Base-by-base conservation (phyloP, 2,113 vertebrate species). In the Blennius ocellaris region DNA sequence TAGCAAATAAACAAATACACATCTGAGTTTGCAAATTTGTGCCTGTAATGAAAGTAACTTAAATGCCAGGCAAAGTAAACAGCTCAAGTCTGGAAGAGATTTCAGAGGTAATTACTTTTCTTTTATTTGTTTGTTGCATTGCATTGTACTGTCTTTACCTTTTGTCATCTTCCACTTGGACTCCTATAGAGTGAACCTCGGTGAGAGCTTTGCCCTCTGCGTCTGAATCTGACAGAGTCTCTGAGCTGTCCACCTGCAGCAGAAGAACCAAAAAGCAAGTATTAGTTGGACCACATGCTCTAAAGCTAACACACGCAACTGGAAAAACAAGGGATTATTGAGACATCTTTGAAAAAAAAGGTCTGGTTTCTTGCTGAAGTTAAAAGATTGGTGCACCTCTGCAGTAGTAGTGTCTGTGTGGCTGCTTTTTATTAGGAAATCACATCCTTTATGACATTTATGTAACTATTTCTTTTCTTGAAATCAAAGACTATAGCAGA, bases 81-180 rank as follows among this genome's bases (percentile, higher is more conserved):
- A 47, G 12, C 36, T 69, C 15, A 7, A 69, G 61, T 55, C 49
- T n/a, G 30, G 37, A 50, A 7, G 14, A 43, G 36, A 41, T 65
- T 69, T 45, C 3, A 14, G 61, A 55, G 36, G 48, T 7, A 14
- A 69, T 41, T 4, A 5, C 8, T 71, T 48, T 43, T 48, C 3
- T 30, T 68, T 47, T 53, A 36, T 66, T 6, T 60, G 21, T 50
- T 8, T 8, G 30, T 38, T 53, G 12, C 1, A 2, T 30, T 30
- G 21, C 21, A 30, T 30, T 30, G 21, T 30, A 3, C 61, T 74
- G 48, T 12, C 7, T 9, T 81, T 93, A 99, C 98, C 97, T 96
- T 91, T 97, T 98, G 80, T 99, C 96, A 44, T 99, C 98, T 88
- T 99, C 98, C 90, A 99, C 97, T 85, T 99, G 98, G 49, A 99